These are phyloP conservation scores for Nyctibius bracteatus DNA, from an alignment of 2,113 vertebrate species.

Conservation along the genomic window DNA sequence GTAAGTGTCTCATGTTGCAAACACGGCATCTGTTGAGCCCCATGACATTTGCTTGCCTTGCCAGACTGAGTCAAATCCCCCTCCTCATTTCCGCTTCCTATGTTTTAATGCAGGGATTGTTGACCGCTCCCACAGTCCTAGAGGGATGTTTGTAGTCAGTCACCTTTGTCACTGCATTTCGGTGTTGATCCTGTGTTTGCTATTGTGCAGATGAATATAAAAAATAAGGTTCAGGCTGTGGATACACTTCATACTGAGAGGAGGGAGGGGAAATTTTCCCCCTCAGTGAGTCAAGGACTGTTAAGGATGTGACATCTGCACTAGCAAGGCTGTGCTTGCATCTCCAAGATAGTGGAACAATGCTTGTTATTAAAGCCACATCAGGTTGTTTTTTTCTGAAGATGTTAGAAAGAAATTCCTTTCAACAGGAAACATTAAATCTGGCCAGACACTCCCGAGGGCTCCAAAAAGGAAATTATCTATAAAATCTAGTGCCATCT, in stretches of 20 bases:
- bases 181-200: background rate
- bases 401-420: background rate
- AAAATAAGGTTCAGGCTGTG: background rate
- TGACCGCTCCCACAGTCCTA: background rate
- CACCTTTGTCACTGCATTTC: background rate
- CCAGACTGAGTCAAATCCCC: background rate
- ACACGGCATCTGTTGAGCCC: background rate
- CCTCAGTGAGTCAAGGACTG: background rate
- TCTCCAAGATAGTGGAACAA: background rate
- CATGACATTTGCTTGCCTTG: background rate
- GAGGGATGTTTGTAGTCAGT: background rate
- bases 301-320: conserved; percentile 8
- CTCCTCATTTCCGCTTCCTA: background rate
- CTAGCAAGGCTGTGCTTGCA: background rate
- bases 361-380: background rate
- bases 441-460: background rate
- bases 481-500: background rate
- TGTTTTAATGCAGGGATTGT: background rate
- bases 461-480: background rate
- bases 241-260: background rate
- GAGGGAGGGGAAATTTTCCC: background rate
- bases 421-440: background rate
- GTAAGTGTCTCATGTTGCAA: background rate
- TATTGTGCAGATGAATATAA: background rate
- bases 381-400: background rate